Conservation (phyloP, 2,797 vertebrate genomes). For the Manis pentadactyla region DNA sequence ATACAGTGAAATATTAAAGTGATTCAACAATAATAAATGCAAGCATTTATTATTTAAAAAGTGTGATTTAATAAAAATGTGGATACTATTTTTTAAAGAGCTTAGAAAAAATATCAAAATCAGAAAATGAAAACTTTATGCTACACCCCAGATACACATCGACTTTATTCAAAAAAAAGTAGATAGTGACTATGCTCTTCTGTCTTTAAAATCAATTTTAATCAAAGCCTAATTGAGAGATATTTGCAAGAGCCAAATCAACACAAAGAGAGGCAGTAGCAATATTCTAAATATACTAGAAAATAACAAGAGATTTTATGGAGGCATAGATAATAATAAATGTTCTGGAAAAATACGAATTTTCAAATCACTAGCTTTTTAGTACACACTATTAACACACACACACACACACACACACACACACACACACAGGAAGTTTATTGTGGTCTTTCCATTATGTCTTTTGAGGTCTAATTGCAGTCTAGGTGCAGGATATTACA, state of each 20-base stretch:
- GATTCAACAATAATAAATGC: neutral
- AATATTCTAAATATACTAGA: slow-evolving; percentile 18
- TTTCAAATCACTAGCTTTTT: neutral
- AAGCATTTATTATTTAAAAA: neutral
- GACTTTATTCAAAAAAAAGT: neutral
- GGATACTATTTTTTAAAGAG: neutral
- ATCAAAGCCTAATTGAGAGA: neutral
- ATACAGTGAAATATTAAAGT: neutral
- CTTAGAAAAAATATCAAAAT: neutral
- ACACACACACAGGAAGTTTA: neutral
- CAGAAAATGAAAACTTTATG: neutral
- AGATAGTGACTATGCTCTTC: neutral
- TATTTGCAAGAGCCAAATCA: neutral
- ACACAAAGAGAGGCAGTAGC: neutral
- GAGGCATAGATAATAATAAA: neutral
- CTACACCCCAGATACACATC: neutral
- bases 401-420: neutral
- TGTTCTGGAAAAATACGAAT: neutral
- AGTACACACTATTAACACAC: neutral
- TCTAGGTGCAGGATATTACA: neutral
- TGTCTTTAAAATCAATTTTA: slow-evolving; percentile 22
- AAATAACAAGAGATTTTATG: neutral
- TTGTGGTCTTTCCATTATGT: neutral
- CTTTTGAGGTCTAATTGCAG: slow-evolving; percentile 44
- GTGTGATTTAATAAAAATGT: slow-evolving; percentile 4